Evolutionary conservation across 2,888 invertebrate species (phyloP), one percentile per base, ranked within the genome.

Genomic region (Ctena decussata): DNA sequence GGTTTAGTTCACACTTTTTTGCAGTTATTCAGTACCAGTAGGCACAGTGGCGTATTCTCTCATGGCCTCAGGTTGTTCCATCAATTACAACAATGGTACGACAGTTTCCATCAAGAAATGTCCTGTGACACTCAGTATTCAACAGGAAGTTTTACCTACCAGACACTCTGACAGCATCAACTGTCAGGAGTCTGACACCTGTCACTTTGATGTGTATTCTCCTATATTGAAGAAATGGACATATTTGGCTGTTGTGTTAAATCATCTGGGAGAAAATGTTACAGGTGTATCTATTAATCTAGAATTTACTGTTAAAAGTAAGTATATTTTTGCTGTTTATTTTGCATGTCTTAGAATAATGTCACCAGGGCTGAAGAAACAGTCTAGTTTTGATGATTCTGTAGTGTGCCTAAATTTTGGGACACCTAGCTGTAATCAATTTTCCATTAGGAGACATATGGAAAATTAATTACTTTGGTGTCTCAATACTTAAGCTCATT

Each of bases 161-260:
- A 8, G 1, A 27, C 32, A 35, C 18, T 35, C 65, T 11, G 18
- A 11, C 18, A 35, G 35, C 18, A 21, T 65, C 1, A 65, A 35
- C 18, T 65, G 65, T 21, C 11, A 32, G 0, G 30, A 30, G 21
- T 35, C 35, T 21, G 35, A 65, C 32, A 65, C 12, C 8, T 65
- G 65, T 85, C 44, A 74, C 12, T 3, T 86, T n/a, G 49, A 70
- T 18, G 65, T 85, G 18, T 27, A 69, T 12, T 89, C 90, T 11
- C 91, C 91, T 35, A 41, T 53, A 24, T 44, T 90, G 2, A 73
- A 84, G 27, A 83, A 77, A 41, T 90, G 89, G 91, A 86, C 79
- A 21, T 90, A 87, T 35, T 35, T 89, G 8, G 60, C 60, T n/a
- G 39, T 88, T 8, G 57, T 35, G 18, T 57, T 81, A 53, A 80